Evolutionary conservation across 2,113 vertebrate genomes (phyloP).

Genomic region (Microtus pennsylvanicus): DNA sequence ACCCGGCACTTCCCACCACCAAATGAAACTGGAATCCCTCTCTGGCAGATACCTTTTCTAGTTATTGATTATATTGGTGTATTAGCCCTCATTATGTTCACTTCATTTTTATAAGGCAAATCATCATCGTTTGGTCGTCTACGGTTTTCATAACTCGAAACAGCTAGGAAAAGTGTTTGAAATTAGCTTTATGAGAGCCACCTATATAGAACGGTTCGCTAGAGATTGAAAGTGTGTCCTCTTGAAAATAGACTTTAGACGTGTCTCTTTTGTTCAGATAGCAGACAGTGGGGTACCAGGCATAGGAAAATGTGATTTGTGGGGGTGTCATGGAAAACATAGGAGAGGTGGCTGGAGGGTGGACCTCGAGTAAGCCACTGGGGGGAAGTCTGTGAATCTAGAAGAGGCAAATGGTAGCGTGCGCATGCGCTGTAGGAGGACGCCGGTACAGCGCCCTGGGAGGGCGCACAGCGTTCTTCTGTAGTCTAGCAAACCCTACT

Average conservation of each 20-base stretch:
- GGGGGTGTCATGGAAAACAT: neutral
- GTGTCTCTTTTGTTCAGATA: neutral
- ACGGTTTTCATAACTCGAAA: neutral
- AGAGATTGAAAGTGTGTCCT: neutral
- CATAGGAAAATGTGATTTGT: neutral
- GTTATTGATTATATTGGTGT: neutral
- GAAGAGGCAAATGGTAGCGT: neutral
- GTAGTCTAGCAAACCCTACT: neutral
- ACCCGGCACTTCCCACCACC: too few relatives aligned
- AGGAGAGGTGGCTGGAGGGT: neutral
- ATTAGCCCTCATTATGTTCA: neutral
- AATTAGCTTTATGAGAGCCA: conserved; percentile 12
- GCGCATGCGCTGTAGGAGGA: too few relatives aligned
- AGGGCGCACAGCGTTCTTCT: neutral
- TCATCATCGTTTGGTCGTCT: neutral
- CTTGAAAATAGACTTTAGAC: neutral
- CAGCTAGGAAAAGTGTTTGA: neutral
- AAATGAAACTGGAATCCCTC: neutral
- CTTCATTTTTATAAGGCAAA: conserved; percentile 38
- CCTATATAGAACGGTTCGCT: conserved; percentile 7
- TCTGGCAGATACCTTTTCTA: neutral
- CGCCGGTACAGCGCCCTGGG: neutral
- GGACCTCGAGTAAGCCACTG: conserved; percentile 8
- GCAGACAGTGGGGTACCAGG: neutral
- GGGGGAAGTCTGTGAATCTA: neutral